Evolutionary conservation across 2,797 vertebrate species (phyloP).

Genomic region (Myotis findleyi): DNA sequence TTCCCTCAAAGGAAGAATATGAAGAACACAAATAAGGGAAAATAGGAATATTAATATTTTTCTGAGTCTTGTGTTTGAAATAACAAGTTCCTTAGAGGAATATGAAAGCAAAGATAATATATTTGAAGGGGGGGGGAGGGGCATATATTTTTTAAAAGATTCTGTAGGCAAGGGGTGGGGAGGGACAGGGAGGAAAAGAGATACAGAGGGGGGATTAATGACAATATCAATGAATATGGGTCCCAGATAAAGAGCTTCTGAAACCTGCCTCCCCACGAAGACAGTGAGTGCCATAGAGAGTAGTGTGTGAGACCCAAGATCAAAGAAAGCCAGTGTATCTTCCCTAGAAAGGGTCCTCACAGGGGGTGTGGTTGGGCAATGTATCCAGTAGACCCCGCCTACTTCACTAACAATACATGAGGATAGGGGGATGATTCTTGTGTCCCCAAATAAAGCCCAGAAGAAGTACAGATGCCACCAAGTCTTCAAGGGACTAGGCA

Average conservation of each 20-base stretch:
- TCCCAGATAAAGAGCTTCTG: background rate
- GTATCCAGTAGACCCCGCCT: background rate
- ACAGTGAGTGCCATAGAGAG: background rate
- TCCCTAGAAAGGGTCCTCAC: background rate
- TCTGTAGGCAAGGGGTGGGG: background rate
- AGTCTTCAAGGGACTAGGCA: background rate
- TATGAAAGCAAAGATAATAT: background rate
- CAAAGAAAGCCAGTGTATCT: background rate
- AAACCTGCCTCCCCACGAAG: background rate
- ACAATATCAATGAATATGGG: background rate
- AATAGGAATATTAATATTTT: background rate
- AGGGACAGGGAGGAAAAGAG: background rate
- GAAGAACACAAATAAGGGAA: background rate
- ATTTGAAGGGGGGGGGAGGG: background rate
- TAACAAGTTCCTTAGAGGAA: background rate
- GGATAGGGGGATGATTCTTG: background rate
- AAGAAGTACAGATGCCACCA: background rate
- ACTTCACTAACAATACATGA: background rate
- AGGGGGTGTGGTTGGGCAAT: accelerated
- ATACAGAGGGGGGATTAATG: background rate
- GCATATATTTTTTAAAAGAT: background rate
- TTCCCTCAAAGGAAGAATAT: background rate
- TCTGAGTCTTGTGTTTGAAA: background rate
- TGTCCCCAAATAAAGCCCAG: background rate
- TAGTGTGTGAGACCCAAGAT: background rate